A percentile compares a stretch with the other conserved stretches of the same genome.
Evolutionary conservation across 2,113 vertebrate species (phyloP).

Genomic region (Cyphomyrus discorhynchus): DNA sequence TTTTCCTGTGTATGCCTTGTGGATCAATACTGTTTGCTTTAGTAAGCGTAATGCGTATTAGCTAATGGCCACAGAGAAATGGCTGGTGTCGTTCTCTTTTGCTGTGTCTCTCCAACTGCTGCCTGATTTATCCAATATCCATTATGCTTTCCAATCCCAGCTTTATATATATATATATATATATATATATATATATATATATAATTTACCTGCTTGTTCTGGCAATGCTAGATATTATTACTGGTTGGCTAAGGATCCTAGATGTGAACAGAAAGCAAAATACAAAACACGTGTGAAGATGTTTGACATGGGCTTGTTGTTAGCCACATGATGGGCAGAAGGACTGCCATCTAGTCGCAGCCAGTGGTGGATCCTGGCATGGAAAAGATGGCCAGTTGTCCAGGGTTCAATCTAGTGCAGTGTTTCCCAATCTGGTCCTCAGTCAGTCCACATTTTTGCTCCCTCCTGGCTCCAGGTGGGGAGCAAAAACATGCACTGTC

Average conservation of each 20-base stretch:
- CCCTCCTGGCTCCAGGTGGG: background rate
- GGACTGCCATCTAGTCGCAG: background rate
- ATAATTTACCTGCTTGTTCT: background rate
- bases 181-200: background rate
- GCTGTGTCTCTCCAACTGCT: background rate
- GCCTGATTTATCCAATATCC: background rate
- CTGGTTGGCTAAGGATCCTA: background rate
- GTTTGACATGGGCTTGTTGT: background rate
- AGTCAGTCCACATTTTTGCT: background rate
- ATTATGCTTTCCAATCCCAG: background rate
- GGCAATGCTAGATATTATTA: background rate
- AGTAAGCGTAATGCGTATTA: background rate
- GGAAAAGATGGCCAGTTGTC: background rate
- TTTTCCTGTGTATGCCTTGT: background rate
- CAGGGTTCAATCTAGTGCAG: background rate
- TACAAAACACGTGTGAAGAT: background rate
- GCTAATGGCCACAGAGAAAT: background rate
- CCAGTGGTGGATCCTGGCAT: background rate
- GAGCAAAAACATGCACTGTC: background rate
- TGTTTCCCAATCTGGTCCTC: background rate
- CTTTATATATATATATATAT: background rate
- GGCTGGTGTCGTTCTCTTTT: background rate
- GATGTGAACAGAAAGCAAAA: background rate
- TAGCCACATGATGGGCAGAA: background rate
- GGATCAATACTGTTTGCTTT: background rate